Percentiles rank a stretch among this genome's conserved stretches.
Conservation (phyloP, 64 coral and sea anemone species). For the Astreopora myriophthalma region DNA sequence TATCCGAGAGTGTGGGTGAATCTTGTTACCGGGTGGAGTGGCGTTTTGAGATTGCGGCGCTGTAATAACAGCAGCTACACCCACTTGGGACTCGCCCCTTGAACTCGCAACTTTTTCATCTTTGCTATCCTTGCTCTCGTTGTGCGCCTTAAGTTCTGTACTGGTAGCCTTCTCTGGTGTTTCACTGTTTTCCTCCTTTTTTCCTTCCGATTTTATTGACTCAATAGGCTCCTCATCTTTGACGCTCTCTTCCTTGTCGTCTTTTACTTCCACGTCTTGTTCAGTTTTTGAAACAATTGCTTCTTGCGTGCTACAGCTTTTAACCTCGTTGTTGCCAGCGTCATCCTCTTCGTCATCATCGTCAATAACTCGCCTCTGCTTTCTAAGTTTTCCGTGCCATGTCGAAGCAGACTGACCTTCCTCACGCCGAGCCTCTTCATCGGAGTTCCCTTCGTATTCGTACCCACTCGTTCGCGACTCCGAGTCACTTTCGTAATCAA, state of each 20-base stretch:
- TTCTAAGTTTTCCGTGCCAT: constrained; percentile 73
- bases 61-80: background rate
- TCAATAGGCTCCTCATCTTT: background rate
- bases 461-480: constrained; percentile 88
- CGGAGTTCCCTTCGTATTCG: constrained; percentile 76
- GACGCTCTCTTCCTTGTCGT: background rate
- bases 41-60: background rate
- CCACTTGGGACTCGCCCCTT: background rate
- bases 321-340: background rate
- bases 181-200: background rate
- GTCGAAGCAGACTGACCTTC: constrained; percentile 26
- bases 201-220: background rate
- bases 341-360: constrained; percentile 46
- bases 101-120: background rate
- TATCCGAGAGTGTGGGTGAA: constrained; percentile 20
- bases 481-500: constrained; percentile 82
- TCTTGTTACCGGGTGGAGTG: background rate
- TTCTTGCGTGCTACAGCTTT: background rate
- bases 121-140: background rate
- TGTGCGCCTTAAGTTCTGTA: background rate
- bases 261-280: background rate
- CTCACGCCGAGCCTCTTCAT: constrained; percentile 19
- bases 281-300: background rate
- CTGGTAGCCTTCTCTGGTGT: background rate
- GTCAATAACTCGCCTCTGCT: constrained; percentile 64